Evolutionary conservation across 1,140 invertebrate species (phyloP), one percentile per base, ranked within the genome.

Genomic region (Drosophila lini): DNA sequence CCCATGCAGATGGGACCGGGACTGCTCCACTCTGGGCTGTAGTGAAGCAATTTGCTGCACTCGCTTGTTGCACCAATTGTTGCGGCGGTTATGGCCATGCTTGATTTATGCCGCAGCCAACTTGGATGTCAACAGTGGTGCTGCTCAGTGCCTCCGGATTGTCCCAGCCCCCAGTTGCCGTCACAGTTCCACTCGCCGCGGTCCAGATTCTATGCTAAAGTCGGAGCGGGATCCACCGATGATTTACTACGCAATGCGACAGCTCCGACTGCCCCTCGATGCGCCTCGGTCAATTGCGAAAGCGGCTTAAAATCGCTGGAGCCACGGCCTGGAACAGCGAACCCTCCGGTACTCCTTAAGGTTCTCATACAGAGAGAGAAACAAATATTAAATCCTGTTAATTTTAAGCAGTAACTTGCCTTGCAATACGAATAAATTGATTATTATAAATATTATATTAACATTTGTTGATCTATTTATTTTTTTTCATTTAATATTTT

Each of bases 281-380:
- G 88, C 75, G 68, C 81, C 83, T 85, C 74, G 91, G 75, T 91
- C 79, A 91, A 90, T 91, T 85, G 84, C 74, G 75, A 90, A 91
- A 91, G 91, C 90, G 90, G 90, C 90, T 91, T 91, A 91, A 80
- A 77, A 80, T 68, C 80, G 76, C 76, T 65, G 58, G 68, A 78
- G 44, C 68, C 52, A 47, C 15, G 42, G 41, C 40, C 52, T 42
- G 57, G 16, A 58, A 3, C 31, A 36, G 44, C 16, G 7, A 61
- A 16, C 42, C 34, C 44, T 57, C 58, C 45, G 36, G 53, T 53
- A 41, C 59, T 57, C 38, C 36, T 31, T 57, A 28, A 11, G 1
- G 34, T 19, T 7, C 47, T 31, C 59, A 1, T 16, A 25, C 38
- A 63, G 16, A 1, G 38, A 16, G n/a, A 19, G 11, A 61, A 48